Conservation (phyloP, 2,797 vertebrate species). For the Heliangelus exortis region DNA sequence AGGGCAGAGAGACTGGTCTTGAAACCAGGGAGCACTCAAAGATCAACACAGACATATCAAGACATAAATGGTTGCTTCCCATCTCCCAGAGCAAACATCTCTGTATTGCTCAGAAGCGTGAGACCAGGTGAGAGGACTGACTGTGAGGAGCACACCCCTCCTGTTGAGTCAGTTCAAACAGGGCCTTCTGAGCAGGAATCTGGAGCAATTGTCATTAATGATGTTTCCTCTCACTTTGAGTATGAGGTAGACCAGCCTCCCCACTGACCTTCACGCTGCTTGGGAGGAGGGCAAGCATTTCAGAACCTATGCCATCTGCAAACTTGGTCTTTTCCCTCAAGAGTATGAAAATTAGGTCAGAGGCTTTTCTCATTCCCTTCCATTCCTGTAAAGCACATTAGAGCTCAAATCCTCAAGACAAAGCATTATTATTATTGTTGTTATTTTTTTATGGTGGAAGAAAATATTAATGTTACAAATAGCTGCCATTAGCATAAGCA, state of each 20-base stretch:
- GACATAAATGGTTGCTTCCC: not conserved
- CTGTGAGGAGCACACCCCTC: accelerated
- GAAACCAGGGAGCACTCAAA: not conserved
- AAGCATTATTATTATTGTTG: constrained; percentile 74
- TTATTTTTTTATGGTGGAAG: constrained; percentile 75
- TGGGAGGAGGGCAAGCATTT: not conserved
- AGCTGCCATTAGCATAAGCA: constrained; percentile 73
- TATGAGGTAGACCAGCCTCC: not conserved
- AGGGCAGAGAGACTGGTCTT: not conserved
- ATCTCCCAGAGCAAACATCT: not conserved
- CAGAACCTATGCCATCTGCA: constrained; percentile 24
- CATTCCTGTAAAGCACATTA: constrained; percentile 70
- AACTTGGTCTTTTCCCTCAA: constrained; percentile 7
- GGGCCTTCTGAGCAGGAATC: not conserved
- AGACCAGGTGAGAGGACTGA: not conserved
- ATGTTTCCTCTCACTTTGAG: not conserved
- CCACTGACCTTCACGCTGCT: not conserved
- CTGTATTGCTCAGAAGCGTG: not conserved
- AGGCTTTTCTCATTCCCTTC: constrained; percentile 46
- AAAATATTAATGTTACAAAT: constrained; percentile 83
- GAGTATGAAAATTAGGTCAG: constrained; percentile 70
- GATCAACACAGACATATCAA: not conserved
- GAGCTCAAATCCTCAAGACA: constrained; percentile 77
- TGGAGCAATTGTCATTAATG: not conserved
- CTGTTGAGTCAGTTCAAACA: not conserved